A percentile compares a stretch with the other conserved stretches of the same genome.
Evolutionary conservation across 2,888 invertebrate species (phyloP).

Genomic region (Automeris io): DNA sequence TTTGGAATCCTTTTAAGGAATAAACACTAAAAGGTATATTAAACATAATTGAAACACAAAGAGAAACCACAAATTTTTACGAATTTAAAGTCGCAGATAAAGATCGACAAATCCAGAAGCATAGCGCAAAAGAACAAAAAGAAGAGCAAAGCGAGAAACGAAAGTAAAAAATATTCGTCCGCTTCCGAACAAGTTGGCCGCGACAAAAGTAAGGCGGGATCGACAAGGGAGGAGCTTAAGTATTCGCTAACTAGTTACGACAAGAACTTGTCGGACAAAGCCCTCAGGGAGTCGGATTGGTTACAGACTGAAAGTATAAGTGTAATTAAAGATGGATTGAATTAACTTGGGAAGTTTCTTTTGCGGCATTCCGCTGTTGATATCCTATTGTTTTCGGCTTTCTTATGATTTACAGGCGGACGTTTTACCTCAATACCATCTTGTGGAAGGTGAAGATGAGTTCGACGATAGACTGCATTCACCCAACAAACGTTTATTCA

Average conservation of each 20-base stretch:
- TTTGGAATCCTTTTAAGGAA: too few relatives aligned
- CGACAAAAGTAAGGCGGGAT: not conserved
- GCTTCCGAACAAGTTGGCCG: not conserved
- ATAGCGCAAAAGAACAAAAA: not conserved
- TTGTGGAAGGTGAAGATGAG: too few relatives aligned
- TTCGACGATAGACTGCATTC: too few relatives aligned
- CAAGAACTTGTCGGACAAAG: conserved; percentile 4
- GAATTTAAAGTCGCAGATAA: too few relatives aligned
- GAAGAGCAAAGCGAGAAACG: not conserved
- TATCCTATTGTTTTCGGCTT: too few relatives aligned
- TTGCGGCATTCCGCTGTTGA: conserved; percentile 1
- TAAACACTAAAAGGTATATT: too few relatives aligned
- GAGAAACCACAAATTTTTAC: too few relatives aligned
- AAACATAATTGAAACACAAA: too few relatives aligned
- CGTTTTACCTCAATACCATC: too few relatives aligned
- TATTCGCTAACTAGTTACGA: conserved; percentile 10
- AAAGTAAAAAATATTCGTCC: not conserved
- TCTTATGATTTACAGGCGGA: too few relatives aligned
- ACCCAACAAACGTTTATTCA: too few relatives aligned
- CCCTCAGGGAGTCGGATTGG: conserved; percentile 3
- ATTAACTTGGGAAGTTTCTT: conserved; percentile 6
- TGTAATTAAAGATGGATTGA: conserved; percentile 8
- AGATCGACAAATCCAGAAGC: too few relatives aligned
- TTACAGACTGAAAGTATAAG: not conserved
- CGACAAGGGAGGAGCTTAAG: conserved; percentile 2